Evolutionary conservation across 1,140 invertebrate species (phyloP).

Genomic region (Pteromalus puparum): DNA sequence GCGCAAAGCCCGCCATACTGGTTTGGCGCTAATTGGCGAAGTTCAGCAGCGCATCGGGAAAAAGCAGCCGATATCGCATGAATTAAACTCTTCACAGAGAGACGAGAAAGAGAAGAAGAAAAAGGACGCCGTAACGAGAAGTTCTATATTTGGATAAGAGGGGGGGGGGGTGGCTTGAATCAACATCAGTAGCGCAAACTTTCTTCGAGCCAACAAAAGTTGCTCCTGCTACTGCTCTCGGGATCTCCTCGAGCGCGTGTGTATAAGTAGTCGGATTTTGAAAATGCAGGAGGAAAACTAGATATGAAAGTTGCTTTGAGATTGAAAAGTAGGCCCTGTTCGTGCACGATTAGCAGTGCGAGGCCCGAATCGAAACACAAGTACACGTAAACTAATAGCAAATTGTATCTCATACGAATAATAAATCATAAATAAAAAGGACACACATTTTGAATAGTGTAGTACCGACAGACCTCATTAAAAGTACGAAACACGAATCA

Average conservation of each 20-base stretch:
- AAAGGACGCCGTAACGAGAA: conserved; percentile 7
- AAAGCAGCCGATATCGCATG: not conserved
- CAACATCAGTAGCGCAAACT: conserved; percentile 16
- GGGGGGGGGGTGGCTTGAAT: not conserved
- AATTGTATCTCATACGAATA: too few species aligned
- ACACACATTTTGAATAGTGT: too few species aligned
- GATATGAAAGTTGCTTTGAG: too few species aligned
- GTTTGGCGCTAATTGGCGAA: conserved; percentile 33
- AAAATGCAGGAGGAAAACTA: too few species aligned
- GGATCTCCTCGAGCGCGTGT: too few species aligned
- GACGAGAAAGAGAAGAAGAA: conserved; percentile 9
- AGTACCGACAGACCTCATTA: too few species aligned
- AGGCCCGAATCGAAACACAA: too few species aligned
- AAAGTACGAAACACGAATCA: not conserved
- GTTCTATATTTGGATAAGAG: not conserved
- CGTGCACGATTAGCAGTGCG: too few species aligned
- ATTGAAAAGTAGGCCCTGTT: too few species aligned
- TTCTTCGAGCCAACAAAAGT: conserved; percentile 1
- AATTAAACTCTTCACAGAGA: conserved; percentile 13
- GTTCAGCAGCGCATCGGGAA: not conserved
- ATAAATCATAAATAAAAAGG: too few species aligned
- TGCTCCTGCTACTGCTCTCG: not conserved
- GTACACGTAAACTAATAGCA: too few species aligned
- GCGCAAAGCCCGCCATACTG: not conserved
- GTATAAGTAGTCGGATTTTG: too few species aligned